Conservation (phyloP, 2,888 invertebrate species). For the Nematopogon swammerdamellus region DNA sequence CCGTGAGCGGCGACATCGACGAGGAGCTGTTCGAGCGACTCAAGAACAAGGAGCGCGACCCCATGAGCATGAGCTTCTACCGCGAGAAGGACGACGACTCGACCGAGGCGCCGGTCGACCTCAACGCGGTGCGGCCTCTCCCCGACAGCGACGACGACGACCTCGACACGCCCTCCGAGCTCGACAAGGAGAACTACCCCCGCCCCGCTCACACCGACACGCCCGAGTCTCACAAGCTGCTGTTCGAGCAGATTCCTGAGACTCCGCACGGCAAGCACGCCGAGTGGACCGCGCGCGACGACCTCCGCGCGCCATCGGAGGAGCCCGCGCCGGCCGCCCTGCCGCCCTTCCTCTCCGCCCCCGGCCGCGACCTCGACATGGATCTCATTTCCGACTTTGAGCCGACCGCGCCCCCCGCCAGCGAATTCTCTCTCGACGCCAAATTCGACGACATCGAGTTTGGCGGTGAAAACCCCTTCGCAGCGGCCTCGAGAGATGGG, state of each 20-base stretch:
- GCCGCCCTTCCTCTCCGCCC: background rate
- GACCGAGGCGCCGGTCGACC: slow-evolving; percentile 49
- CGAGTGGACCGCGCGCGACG: slow-evolving; percentile 21
- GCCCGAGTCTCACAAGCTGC: slow-evolving; percentile 47
- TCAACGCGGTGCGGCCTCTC: slow-evolving; percentile 56
- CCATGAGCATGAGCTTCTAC: slow-evolving; percentile 65
- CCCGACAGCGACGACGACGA: slow-evolving; percentile 49
- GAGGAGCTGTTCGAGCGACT: slow-evolving; percentile 48
- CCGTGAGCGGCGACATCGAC: slow-evolving; percentile 39
- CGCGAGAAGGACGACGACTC: slow-evolving; percentile 56
- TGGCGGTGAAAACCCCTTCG: too few species aligned
- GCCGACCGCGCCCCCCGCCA: too few species aligned
- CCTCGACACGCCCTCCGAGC: background rate
- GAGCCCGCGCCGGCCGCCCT: background rate
- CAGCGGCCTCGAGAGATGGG: too few species aligned
- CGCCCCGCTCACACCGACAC: slow-evolving; percentile 33
- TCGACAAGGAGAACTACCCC: slow-evolving; percentile 21
- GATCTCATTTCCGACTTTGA: too few species aligned
- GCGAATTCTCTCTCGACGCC: too few species aligned
- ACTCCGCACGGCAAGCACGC: slow-evolving; percentile 50
- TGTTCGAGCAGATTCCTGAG: slow-evolving; percentile 51
- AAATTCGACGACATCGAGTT: too few species aligned
- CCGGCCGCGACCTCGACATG: too few species aligned
- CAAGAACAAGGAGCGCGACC: slow-evolving; percentile 58
- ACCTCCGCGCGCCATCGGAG: background rate